phyloP scores from a whole-genome alignment of 2,888 invertebrate species.

The Sympetrum striolatum region DNA sequence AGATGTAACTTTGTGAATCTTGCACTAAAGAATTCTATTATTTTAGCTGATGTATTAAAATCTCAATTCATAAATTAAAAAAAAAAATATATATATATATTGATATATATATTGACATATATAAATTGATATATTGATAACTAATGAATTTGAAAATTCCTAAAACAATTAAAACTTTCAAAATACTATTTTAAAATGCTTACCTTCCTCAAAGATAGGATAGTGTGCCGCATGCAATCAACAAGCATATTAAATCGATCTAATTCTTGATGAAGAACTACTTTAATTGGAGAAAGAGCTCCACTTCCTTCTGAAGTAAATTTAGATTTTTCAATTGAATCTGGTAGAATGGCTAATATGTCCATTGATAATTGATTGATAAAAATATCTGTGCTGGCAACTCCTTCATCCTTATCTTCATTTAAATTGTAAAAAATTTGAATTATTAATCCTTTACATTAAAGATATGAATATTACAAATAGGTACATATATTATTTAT shows the following conservation, averaged over 20 bases:
- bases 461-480: too few relatives aligned
- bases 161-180: too few relatives aligned
- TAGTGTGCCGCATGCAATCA: conserved; percentile 70
- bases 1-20: too few relatives aligned
- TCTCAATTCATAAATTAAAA: too few relatives aligned
- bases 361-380: conserved; percentile 81
- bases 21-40: too few relatives aligned
- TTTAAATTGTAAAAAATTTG: conserved; percentile 20
- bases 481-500: too few relatives aligned
- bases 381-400: conserved; percentile 84
- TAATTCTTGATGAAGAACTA: conserved; percentile 67
- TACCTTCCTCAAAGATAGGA: conserved; percentile 74
- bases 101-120: too few relatives aligned
- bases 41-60: too few relatives aligned
- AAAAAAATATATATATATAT: too few relatives aligned
- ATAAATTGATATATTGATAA: too few relatives aligned
- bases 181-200: background rate
- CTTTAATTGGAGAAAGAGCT: conserved; percentile 57
- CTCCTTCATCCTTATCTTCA: conserved; percentile 71
- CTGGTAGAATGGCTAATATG: conserved; percentile 63
- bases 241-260: conserved; percentile 87
- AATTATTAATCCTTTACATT: background rate
- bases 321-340: conserved; percentile 20
- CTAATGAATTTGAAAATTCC: too few relatives aligned
- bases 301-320: background rate